A percentile compares a stretch with the other conserved stretches of the same genome.
These are phyloP conservation scores for Apostichopus parvimensis DNA, from an alignment of 35 echinoderm and acorn worm genomes.

Conservation along the genomic window DNA sequence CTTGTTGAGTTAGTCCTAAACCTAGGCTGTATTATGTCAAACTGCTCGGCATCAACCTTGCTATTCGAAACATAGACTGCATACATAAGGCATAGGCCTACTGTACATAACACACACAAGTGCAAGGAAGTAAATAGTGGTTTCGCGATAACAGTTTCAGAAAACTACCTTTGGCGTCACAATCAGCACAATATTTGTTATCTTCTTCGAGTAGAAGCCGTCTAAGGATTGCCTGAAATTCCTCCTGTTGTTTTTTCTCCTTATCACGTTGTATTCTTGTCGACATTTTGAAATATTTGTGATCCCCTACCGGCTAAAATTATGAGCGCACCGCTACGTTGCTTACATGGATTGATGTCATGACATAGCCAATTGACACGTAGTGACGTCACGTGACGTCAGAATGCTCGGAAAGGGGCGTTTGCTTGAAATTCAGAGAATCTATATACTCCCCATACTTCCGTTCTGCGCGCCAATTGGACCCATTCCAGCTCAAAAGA, in stretches of 20 bases:
- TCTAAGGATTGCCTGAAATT: constrained; percentile 81
- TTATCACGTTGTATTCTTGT: constrained; percentile 75
- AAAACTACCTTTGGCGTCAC: constrained; percentile 94
- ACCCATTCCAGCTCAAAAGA: too few relatives aligned
- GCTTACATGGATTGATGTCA: background rate
- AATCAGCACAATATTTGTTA: constrained; percentile 99
- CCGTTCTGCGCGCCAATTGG: too few relatives aligned
- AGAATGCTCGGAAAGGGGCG: background rate
- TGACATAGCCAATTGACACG: background rate
- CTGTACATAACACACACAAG: background rate
- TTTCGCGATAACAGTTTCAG: constrained; percentile 26
- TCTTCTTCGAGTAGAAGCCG: constrained; percentile 93
- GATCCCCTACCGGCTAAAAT: constrained; percentile 16
- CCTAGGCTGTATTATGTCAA: background rate
- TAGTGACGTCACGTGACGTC: constrained; percentile 37
- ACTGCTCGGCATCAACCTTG: too few relatives aligned
- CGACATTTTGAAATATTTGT: constrained; percentile 64
- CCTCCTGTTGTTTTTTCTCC: constrained; percentile 81
- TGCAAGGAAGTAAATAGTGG: constrained; percentile 28
- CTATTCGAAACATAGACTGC: too few relatives aligned
- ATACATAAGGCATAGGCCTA: too few relatives aligned
- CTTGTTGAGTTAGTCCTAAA: too few relatives aligned
- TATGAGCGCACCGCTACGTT: background rate
- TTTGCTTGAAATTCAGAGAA: background rate
- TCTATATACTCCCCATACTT: background rate